Percentiles rank a stretch among this genome's conserved stretches.
Evolutionary conservation across 2,888 invertebrate species (phyloP).

Genomic region (Epirrita christyi): DNA sequence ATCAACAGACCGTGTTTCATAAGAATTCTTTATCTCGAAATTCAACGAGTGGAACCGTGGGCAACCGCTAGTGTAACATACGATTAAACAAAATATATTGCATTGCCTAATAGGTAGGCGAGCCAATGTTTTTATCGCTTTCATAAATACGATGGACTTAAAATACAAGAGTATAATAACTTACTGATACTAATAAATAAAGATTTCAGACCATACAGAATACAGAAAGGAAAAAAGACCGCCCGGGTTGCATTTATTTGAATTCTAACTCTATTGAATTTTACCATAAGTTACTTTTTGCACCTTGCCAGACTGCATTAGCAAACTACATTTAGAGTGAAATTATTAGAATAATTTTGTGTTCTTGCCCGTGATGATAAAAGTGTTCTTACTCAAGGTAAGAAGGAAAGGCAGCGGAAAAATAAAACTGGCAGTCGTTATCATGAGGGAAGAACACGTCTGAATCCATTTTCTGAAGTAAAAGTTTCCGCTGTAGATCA

Average conservation of each 20-base stretch:
- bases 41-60: too few species aligned
- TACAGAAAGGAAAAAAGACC: slow-evolving; percentile 75
- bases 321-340: slow-evolving; percentile 63
- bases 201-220: slow-evolving; percentile 76
- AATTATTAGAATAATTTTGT: slow-evolving; percentile 18
- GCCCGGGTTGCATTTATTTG: slow-evolving; percentile 77
- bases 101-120: slow-evolving; percentile 30
- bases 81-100: slow-evolving; percentile 4
- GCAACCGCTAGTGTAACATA: too few species aligned
- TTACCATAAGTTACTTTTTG: slow-evolving; percentile 82
- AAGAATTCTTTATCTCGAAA: too few species aligned
- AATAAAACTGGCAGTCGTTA: too few species aligned
- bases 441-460: too few species aligned
- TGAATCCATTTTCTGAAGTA: too few species aligned
- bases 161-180: slow-evolving; percentile 74
- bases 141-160: slow-evolving; percentile 67
- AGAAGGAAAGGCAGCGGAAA: too few species aligned
- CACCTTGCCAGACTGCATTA: slow-evolving; percentile 74
- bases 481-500: too few species aligned
- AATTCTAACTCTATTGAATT: slow-evolving; percentile 78
- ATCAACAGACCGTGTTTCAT: too few species aligned
- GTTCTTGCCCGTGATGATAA: background rate
- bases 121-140: slow-evolving; percentile 52
- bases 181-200: slow-evolving; percentile 83
- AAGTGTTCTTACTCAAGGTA: too few species aligned